Evolutionary conservation across 2,888 invertebrate species (phyloP).

Genomic region (Rhagonycha fulva): DNA sequence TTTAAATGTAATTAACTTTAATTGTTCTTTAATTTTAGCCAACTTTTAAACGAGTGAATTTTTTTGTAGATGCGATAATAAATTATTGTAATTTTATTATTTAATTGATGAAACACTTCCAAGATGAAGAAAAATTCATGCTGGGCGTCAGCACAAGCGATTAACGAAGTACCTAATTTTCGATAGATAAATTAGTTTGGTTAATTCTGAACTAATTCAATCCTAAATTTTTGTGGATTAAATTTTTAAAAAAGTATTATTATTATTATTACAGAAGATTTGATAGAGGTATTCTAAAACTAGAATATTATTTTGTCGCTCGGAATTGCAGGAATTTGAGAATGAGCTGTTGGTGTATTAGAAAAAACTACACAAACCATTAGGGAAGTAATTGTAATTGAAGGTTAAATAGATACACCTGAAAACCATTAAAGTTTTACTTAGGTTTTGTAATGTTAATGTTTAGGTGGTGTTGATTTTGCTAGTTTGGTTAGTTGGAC

Average conservation of each 20-base stretch:
- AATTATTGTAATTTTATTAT: background rate
- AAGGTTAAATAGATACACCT: background rate
- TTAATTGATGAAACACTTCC: background rate
- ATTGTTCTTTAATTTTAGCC: background rate
- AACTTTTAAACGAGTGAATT: background rate
- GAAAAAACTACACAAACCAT: background rate
- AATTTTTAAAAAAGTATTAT: background rate
- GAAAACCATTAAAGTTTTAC: background rate
- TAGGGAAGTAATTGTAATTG: background rate
- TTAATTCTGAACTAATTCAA: too few species aligned
- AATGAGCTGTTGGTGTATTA: background rate
- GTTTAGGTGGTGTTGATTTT: background rate
- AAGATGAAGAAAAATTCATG: background rate
- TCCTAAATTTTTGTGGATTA: too few species aligned
- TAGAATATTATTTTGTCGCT: background rate
- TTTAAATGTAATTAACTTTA: background rate
- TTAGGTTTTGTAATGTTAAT: background rate
- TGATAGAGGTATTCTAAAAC: background rate
- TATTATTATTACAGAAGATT: too few species aligned
- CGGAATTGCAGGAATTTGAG: background rate
- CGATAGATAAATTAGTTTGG: too few species aligned
- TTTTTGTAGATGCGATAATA: background rate
- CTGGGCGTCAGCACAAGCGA: too few species aligned
- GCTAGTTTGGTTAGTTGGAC: background rate
- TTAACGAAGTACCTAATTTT: too few species aligned